phyloP scores from a whole-genome alignment of 1,140 invertebrate genomes.

The Alviniconcha marisindica region DNA sequence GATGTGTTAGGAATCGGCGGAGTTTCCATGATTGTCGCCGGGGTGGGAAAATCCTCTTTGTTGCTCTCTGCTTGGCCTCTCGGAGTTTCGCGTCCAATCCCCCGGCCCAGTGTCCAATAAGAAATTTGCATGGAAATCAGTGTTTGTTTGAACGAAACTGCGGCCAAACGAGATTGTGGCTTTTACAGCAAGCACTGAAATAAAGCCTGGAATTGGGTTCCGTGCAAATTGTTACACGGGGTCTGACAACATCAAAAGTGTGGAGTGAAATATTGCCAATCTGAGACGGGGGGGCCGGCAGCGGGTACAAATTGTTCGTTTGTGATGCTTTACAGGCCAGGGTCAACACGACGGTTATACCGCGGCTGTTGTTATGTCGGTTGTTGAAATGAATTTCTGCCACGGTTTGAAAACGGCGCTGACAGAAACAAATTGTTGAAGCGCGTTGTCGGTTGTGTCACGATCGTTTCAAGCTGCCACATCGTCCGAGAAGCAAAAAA shows the following conservation, averaged over 20 bases:
- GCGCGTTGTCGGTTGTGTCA: too few relatives aligned
- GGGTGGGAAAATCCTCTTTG: slow-evolving; percentile 32
- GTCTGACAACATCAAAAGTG: slow-evolving; percentile 13
- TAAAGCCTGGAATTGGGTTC: background rate
- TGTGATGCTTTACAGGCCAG: background rate
- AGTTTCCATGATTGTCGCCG: background rate
- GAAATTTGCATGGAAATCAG: slow-evolving; percentile 44
- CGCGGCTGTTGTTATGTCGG: too few relatives aligned
- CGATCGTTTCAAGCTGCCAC: too few relatives aligned
- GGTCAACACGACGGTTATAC: too few relatives aligned
- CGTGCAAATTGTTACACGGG: background rate
- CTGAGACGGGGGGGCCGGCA: background rate
- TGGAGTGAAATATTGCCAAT: slow-evolving; percentile 13
- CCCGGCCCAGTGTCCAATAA: slow-evolving; percentile 28
- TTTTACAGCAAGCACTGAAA: slow-evolving; percentile 30
- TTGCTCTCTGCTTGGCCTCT: background rate
- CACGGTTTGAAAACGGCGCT: too few relatives aligned
- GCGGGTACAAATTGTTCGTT: background rate
- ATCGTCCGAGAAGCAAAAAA: too few relatives aligned
- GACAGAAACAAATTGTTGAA: too few relatives aligned
- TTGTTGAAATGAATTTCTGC: too few relatives aligned
- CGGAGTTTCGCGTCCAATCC: slow-evolving; percentile 3
- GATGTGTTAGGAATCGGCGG: background rate
- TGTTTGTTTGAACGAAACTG: slow-evolving; percentile 40
- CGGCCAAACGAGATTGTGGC: slow-evolving; percentile 32